Base-by-base conservation (phyloP, 2,888 invertebrate species). In the Neuroscelio doddi region DNA sequence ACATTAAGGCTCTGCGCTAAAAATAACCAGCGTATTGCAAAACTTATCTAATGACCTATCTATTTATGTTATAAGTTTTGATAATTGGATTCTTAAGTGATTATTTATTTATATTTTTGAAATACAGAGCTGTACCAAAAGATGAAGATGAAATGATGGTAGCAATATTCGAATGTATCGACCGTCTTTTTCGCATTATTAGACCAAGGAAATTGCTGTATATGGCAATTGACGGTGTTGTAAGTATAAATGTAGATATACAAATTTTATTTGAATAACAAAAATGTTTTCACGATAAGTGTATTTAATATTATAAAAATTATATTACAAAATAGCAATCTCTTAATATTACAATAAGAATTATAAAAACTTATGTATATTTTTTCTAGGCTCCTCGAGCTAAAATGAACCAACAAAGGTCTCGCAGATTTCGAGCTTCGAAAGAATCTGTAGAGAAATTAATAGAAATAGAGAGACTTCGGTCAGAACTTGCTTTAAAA, bases 121-220 rank as follows among this genome's bases (percentile, higher is more conserved):
- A n/a, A 3, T 21, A 21, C 70, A 89, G 90, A 68, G 96, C 98
- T 1, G 93, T 98, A 0, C 99, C 99, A 0, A 95, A 94, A 85
- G 94, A 97, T 86, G 99, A 99, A 85, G 98, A 98, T 80, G 99
- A 99, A 88, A 99, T 99, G 99, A 99, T 99, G 97, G 90, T 97
- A 42, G 95, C 96, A 39, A 99, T 99, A 80, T 99, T 99, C 84
- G 98, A 98, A 78, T 98, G 97, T 85, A 98, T 99, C 69, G 99
- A 99, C 85, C 88, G 98, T 61, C 88, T 99, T 62, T 95, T 98
- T 85, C 89, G 91, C 42, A 97, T 98, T 77, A 96, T 97, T 0
- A 87, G 97, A 70, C 98, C 98, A 0, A 88, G 96, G 76, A 96
- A 96, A 83, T 72, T 99, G 38, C 86, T 99, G 67, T 99, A 99